Base-by-base conservation (phyloP, 2,113 vertebrate genomes). In the Microcebus griseorufus region DNA sequence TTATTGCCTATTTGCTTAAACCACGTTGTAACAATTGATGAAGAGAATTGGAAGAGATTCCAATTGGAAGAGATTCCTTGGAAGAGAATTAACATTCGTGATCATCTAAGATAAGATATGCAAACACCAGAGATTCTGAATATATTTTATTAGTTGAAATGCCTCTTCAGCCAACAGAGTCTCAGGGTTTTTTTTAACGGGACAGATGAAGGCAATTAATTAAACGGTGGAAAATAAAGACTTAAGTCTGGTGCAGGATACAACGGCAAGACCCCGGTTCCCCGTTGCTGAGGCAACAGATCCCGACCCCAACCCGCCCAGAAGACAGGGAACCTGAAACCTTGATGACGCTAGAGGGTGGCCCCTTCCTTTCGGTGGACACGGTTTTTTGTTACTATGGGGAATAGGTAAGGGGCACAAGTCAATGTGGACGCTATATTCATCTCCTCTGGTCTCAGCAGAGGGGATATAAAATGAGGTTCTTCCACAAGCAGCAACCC, bases 261-360 rank as follows among this genome's bases (percentile, higher is more conserved):
- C 5, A 72, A 34, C 0, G 79, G 18, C 48, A 4, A 78, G 29
- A 75, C 27, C 32, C 16, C 0, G 12, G 45, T 39, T 48, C 37
- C 67, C 70, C 5, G 82, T 97, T 86, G 67, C 90, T 70, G 82
- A 62, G 64, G 80, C 87, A 88, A 94, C 92, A 10, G 34, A 37
- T 39, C 32, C 29, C 0, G 14, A 65, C 17, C 48, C 48, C 48
- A 10, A 48, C 10, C 9, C 0, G 9, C 45, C 58, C 12, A 8
- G 5, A 70, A 23, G 39, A 3, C 13, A 14, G 29, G 6, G 27
- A 92, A 89, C 37, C 34, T 23, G 78, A 92, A 82, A 83, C 37
- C 6, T 34, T 4, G 0, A 20, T 2, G 51, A 53, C 60, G 18
- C 0, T 8, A 9, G 34, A 42, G 29, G 22, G 76, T 9, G 62